phyloP scores from a whole-genome alignment of 2,888 invertebrate species.

The Drosophila seclusa region DNA sequence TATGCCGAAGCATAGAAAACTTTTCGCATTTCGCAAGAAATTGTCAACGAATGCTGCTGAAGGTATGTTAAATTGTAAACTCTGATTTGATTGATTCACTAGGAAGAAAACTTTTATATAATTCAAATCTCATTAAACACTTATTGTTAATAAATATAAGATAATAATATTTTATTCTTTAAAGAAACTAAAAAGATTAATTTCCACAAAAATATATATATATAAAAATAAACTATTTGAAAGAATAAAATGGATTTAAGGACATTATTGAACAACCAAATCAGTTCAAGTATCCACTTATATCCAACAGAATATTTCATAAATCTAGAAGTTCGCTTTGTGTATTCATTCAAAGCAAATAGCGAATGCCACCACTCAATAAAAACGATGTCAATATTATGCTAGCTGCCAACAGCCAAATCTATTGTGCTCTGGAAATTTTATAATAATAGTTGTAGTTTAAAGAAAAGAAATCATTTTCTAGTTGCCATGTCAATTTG shows the following conservation, averaged over 20 bases:
- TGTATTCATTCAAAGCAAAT: background rate
- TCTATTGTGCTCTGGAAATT: background rate
- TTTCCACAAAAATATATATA: background rate
- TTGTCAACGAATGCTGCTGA: background rate
- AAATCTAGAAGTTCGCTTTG: background rate
- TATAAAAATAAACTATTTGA: background rate
- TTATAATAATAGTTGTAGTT: background rate
- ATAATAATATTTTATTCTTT: background rate
- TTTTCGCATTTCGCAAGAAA: background rate
- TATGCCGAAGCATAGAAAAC: background rate
- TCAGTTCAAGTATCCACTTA: background rate
- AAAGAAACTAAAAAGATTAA: background rate
- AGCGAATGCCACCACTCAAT: background rate
- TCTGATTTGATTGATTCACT: background rate
- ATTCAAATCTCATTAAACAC: background rate
- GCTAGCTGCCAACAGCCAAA: background rate
- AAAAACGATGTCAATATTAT: background rate
- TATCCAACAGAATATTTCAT: background rate
- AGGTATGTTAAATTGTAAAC: background rate
- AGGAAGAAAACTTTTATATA: background rate
- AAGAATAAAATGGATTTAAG: background rate
- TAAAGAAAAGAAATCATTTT: conserved; percentile 1
- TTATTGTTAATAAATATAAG: background rate
- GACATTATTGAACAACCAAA: background rate
- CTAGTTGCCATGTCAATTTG: conserved; percentile 1